A percentile compares a stretch with the other conserved stretches of the same genome.
Conservation (phyloP, 2,888 invertebrate species). For the Dascillus cervinus region DNA sequence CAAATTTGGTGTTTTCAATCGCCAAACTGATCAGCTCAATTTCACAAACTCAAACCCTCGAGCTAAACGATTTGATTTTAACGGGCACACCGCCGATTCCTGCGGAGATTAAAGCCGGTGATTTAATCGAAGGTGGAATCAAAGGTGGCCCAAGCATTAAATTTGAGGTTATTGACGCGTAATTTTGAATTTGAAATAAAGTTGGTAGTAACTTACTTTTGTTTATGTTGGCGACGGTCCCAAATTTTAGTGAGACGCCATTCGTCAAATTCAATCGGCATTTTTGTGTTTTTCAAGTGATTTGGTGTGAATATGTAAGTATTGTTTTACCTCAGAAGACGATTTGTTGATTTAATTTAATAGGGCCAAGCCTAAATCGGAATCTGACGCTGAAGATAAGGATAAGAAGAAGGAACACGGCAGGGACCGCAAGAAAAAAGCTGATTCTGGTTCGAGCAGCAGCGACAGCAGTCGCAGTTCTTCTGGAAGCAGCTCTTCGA, state of each 20-base stretch:
- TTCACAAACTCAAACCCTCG: constrained; percentile 61
- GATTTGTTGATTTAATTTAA: too few relatives aligned
- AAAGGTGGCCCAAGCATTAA: constrained; percentile 37
- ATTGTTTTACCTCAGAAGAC: too few relatives aligned
- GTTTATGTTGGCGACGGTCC: too few relatives aligned
- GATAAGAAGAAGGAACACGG: constrained; percentile 57
- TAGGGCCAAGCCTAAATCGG: constrained; percentile 71
- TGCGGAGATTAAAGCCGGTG: constrained; percentile 54
- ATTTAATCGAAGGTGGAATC: constrained; percentile 56
- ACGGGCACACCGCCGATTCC: constrained; percentile 69
- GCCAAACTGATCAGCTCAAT: constrained; percentile 58
- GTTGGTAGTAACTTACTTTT: too few relatives aligned
- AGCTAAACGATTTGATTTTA: constrained; percentile 64
- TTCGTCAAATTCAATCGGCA: too few relatives aligned
- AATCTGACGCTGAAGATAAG: constrained; percentile 63
- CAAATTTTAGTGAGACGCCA: too few relatives aligned
- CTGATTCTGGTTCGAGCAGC: constrained; percentile 69
- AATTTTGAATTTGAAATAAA: too few relatives aligned
- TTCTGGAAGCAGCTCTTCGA: constrained; percentile 76
- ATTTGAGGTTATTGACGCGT: constrained; percentile 38
- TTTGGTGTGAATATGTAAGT: too few relatives aligned
- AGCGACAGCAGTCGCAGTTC: constrained; percentile 76
- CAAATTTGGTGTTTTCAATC: constrained; percentile 60
- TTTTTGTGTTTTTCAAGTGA: too few relatives aligned
- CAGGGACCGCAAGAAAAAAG: constrained; percentile 57